These are phyloP conservation scores for Pipistrellus pipistrellus DNA, from an alignment of 2,797 vertebrate genomes.

Conservation along the genomic window DNA sequence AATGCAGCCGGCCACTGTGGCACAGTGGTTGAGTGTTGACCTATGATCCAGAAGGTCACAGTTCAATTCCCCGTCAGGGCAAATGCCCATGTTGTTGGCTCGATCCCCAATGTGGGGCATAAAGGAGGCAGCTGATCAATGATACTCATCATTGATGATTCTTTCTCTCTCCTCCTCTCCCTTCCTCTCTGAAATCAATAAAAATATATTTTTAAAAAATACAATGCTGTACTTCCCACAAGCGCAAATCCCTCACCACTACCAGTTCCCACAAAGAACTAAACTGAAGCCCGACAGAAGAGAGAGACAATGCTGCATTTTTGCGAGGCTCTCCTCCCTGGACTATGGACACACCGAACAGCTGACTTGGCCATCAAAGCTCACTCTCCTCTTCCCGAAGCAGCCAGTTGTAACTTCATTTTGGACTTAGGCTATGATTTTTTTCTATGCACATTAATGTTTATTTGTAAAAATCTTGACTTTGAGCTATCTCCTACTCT, in stretches of 20 bases:
- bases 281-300: not conserved
- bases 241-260: not conserved
- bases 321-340: not conserved
- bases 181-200: no score
- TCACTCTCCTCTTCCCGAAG: not conserved
- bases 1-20: no score
- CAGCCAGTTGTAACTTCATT: slow-evolving; percentile 41
- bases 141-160: no score
- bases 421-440: not conserved
- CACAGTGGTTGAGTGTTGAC: no score
- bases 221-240: not conserved
- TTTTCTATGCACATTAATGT: slow-evolving; percentile 47
- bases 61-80: no score
- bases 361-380: not conserved
- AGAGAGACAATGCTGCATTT: not conserved
- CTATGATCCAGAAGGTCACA: no score
- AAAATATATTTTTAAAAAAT: no score
- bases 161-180: no score
- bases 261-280: not conserved
- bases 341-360: not conserved
- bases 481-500: slow-evolving; percentile 45
- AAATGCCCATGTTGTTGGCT: no score
- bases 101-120: no score
- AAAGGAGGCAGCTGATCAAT: no score
- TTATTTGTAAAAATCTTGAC: slow-evolving; percentile 30